Evolutionary conservation across 2,113 vertebrate genomes (phyloP).

Genomic region (Penelope pileata): DNA sequence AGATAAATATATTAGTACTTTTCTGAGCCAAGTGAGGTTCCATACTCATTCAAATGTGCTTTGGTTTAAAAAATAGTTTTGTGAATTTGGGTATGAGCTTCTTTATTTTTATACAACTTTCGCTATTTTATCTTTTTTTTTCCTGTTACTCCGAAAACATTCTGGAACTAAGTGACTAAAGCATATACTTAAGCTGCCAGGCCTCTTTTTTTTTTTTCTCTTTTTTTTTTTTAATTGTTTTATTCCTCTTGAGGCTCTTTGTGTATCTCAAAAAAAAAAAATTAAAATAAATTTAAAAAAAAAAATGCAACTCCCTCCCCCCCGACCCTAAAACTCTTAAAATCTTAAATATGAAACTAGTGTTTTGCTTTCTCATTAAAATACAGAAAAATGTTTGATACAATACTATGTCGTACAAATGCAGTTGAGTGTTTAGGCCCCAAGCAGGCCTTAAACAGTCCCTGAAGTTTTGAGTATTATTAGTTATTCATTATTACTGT

Average conservation of each 20-base stretch:
- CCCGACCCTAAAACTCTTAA: constrained; percentile 79
- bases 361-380: constrained; percentile 96
- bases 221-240: constrained; percentile 52
- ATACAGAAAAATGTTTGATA: constrained; percentile 94
- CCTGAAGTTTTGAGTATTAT: constrained; percentile 94
- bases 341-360: constrained; percentile 98
- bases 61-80: constrained; percentile 99
- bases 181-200: constrained; percentile 85
- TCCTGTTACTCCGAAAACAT: constrained; percentile 88
- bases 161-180: constrained; percentile 86
- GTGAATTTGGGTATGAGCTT: constrained; percentile 99
- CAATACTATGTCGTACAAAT: constrained; percentile 95
- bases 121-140: constrained; percentile 81
- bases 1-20: constrained; percentile 97
- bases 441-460: constrained; percentile 85
- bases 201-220: constrained; percentile 73
- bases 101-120: constrained; percentile 86
- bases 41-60: constrained; percentile 98
- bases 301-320: constrained; percentile 67
- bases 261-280: constrained; percentile 71
- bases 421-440: constrained; percentile 86
- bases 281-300: constrained; percentile 76
- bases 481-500: constrained; percentile 82
- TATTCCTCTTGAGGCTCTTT: constrained; percentile 84
- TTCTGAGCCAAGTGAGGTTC: constrained; percentile 94